phyloP scores from a whole-genome alignment of 2,113 vertebrate genomes.

The Taurulus bubalis region DNA sequence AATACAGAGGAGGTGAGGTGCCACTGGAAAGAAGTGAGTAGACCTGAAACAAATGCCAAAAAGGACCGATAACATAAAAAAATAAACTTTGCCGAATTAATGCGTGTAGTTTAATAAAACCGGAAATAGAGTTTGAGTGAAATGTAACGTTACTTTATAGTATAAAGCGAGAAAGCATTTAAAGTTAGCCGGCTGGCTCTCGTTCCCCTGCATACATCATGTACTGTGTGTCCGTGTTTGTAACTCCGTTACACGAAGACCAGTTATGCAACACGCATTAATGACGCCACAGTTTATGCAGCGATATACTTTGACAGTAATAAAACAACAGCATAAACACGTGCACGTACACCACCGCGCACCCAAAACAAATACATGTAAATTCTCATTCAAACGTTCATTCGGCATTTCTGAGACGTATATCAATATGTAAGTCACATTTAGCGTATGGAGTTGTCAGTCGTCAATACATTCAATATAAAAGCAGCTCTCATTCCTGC shows the following conservation, averaged over 20 bases:
- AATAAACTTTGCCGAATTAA: background rate
- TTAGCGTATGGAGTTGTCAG: background rate
- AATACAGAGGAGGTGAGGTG: slow-evolving; percentile 64
- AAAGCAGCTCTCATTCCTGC: background rate
- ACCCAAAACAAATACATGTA: background rate
- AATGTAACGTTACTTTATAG: background rate
- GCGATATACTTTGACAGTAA: background rate
- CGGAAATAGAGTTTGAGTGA: background rate
- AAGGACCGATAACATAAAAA: background rate
- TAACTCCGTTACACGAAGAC: too few relatives aligned
- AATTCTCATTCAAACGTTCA: background rate
- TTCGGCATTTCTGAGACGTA: background rate
- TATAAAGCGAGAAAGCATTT: background rate
- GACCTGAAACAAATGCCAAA: background rate
- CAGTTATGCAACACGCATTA: background rate
- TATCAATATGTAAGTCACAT: background rate
- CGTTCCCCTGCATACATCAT: background rate
- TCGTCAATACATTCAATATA: background rate
- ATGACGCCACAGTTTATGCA: background rate
- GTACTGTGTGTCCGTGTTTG: background rate
- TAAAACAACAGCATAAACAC: background rate
- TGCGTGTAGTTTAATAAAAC: background rate
- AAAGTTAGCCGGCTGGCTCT: background rate
- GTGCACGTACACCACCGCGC: fast-evolving
- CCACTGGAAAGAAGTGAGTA: slow-evolving; percentile 69